Conservation (phyloP, 2,888 invertebrate genomes). For the Endomychus coccineus region DNA sequence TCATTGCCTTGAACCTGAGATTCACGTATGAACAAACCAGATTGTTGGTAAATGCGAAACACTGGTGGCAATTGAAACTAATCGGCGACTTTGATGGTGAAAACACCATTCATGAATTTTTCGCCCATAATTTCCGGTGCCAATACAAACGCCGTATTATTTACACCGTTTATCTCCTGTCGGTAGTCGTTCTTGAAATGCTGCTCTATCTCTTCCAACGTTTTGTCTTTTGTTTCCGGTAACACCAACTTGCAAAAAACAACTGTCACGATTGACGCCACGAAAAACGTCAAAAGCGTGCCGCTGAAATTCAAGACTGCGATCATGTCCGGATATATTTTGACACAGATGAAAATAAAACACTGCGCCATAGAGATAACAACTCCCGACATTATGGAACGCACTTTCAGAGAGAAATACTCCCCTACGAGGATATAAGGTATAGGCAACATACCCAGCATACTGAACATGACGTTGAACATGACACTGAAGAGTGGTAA, state of each 20-base stretch:
- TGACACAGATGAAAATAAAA: slow-evolving; percentile 62
- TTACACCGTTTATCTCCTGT: no score
- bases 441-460: slow-evolving; percentile 65
- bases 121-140: no score
- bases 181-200: no score
- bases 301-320: slow-evolving; percentile 52
- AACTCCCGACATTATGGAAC: slow-evolving; percentile 62
- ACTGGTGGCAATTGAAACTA: no score
- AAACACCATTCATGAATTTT: no score
- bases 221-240: slow-evolving; percentile 64
- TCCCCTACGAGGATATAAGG: slow-evolving; percentile 73
- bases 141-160: no score
- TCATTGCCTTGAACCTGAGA: no score
- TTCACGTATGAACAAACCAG: no score
- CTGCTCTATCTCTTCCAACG: slow-evolving; percentile 57
- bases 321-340: slow-evolving; percentile 60
- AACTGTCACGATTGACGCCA: slow-evolving; percentile 53
- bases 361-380: slow-evolving; percentile 64
- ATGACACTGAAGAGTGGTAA: slow-evolving; percentile 55
- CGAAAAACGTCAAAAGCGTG: slow-evolving; percentile 57
- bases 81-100: no score
- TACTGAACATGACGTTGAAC: slow-evolving; percentile 62
- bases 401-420: slow-evolving; percentile 59
- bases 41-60: no score
- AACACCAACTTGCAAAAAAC: slow-evolving; percentile 54